Evolutionary conservation across 2,113 vertebrate species (phyloP), one percentile per base, ranked within the genome.

Genomic region (Phainopepla nitens): DNA sequence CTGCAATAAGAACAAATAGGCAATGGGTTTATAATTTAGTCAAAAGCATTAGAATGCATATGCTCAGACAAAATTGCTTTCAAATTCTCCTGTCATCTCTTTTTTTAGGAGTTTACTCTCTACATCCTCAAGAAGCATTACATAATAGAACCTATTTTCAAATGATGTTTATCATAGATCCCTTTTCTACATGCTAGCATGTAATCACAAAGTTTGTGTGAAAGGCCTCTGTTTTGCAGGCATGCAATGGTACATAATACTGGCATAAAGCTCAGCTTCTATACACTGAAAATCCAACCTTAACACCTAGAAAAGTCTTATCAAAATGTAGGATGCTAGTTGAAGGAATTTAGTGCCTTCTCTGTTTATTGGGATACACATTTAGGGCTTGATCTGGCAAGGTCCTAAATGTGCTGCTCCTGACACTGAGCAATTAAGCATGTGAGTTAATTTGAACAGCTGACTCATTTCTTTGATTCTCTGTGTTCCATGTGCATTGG

Each of bases 181-280:
- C 6, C 51, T 87, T 81, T 39, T 56, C 66, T 57, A 75, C 23
- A 49, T 2, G 3, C 57, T 82, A 73, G 23, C 41, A 36, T 44
- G 36, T 33, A 56, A 76, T 36, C 61, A 50, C 23, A 45, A 71
- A 86, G 28, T 75, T 79, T 72, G 41, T 21, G 49, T 82, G 41
- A 91, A 53, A 3, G 2, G n/a, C 29, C 18, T 83, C 25, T 80
- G 20, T 51, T 51, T 21, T 4, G 5, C 57, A 69, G 35, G 10
- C 25, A 17, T 47, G 41, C 2, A 9, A 64, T 0, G 0, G 9
- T 25, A 66, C 3, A 0, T 29, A 50, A 65, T 23, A 50, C 27
- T 31, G 39, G 27, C n/a, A 61, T 29, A 65, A 73, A 92, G 35
- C 12, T 21, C 4, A 9, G 19, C 39, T 75, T 62, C 65, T 41